Conservation (phyloP, 35 echinoderm and acorn worm species). For the Apostichopus californicus region DNA sequence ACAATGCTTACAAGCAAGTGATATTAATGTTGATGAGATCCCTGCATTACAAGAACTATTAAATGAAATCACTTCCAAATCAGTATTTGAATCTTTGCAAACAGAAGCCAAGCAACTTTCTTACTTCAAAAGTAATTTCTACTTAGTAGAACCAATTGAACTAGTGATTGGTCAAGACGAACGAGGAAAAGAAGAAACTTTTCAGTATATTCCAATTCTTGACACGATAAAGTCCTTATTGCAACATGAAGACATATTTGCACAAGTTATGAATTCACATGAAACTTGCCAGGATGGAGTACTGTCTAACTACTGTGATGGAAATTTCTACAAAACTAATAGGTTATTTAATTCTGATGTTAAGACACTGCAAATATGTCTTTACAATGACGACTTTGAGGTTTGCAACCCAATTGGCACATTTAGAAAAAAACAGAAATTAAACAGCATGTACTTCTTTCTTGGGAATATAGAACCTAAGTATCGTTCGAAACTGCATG, state of each 20-base stretch:
- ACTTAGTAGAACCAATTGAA: constrained; percentile 27
- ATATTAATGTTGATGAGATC: neutral
- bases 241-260: constrained; percentile 22
- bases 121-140: constrained; percentile 23
- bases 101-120: neutral
- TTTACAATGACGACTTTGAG: constrained; percentile 59
- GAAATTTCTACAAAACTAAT: constrained; percentile 1
- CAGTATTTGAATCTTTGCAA: neutral
- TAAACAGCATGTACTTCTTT: constrained; percentile 36
- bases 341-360: constrained; percentile 21
- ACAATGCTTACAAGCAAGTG: neutral
- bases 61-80: neutral
- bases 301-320: constrained; percentile 41
- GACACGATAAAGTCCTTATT: neutral
- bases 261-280: neutral
- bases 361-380: constrained; percentile 3
- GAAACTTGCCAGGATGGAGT: neutral
- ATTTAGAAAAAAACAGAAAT: constrained; percentile 42
- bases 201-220: neutral
- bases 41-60: neutral
- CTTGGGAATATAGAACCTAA: constrained; percentile 29
- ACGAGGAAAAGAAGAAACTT: neutral
- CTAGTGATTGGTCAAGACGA: constrained; percentile 4
- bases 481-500: constrained; percentile 7
- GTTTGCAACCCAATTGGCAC: constrained; percentile 53